Conservation (phyloP, 2,113 vertebrate genomes). For the Hoplias malabaricus region DNA sequence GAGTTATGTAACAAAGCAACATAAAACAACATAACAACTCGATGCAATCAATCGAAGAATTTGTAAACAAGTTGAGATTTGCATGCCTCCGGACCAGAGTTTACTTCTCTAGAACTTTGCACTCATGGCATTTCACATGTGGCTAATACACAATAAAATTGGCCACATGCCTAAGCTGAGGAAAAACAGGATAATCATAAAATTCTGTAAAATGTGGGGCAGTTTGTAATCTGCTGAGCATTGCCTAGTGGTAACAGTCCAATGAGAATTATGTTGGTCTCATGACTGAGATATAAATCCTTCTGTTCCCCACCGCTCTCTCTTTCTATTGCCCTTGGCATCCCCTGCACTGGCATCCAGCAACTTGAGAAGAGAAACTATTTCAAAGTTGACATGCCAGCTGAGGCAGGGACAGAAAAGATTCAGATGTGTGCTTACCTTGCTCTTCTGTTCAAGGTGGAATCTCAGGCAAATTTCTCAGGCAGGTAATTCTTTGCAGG, state of each 20-base stretch:
- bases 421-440: constrained; percentile 56
- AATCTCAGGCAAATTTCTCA: constrained; percentile 38
- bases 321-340: constrained; percentile 62
- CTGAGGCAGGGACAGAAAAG: constrained; percentile 24
- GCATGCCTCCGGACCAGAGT: neutral
- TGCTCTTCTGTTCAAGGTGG: constrained; percentile 61
- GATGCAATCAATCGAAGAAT: neutral
- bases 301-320: constrained; percentile 57
- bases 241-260: constrained; percentile 50
- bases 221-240: constrained; percentile 62
- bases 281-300: constrained; percentile 70
- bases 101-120: neutral
- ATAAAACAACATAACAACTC: neutral
- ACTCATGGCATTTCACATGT: neutral
- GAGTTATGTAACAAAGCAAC: neutral
- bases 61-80: neutral
- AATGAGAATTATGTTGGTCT: constrained; percentile 70
- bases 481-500: constrained; percentile 65
- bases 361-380: constrained; percentile 62
- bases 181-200: neutral
- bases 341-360: constrained; percentile 34
- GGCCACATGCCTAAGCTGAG: neutral
- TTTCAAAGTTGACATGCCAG: constrained; percentile 52
- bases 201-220: constrained; percentile 14
- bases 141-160: neutral